Percentiles rank a stretch among this genome's conserved stretches.
Conservation (phyloP, 2,113 vertebrate species). For the Neolamprologus falcicula region DNA sequence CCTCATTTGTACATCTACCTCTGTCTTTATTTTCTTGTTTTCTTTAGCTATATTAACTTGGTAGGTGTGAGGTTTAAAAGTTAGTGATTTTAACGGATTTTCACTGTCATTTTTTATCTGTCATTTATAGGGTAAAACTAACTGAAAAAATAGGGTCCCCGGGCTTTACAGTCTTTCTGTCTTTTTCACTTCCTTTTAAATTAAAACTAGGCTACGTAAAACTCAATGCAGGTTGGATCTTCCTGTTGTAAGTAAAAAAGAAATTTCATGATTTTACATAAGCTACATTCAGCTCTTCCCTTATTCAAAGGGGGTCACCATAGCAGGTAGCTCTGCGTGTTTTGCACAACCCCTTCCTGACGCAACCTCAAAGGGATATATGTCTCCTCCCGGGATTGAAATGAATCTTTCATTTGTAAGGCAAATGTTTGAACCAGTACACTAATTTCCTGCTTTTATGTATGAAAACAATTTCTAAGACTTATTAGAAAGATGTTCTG, state of each 20-base stretch:
- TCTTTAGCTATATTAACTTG: background rate
- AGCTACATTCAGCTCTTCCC: background rate
- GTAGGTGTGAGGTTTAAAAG: background rate
- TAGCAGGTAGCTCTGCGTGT: background rate
- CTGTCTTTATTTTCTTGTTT: background rate
- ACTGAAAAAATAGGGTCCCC: background rate
- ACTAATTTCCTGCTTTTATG: background rate
- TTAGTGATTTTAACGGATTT: fast-evolving
- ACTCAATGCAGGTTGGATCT: background rate
- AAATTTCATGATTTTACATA: background rate
- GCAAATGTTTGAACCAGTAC: background rate
- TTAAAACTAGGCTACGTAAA: background rate
- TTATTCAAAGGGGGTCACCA: background rate
- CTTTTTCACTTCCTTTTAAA: background rate
- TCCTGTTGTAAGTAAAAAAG: background rate
- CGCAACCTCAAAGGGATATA: background rate
- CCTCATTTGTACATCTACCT: background rate
- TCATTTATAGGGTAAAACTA: background rate
- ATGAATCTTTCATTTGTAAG: background rate
- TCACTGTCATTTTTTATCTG: background rate
- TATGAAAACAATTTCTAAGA: background rate
- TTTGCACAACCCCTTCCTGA: background rate
- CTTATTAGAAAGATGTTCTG: background rate
- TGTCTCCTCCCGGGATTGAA: background rate
- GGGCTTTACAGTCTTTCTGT: background rate